phyloP scores from a whole-genome alignment of 2,797 vertebrate species.

The Tinamus major region DNA sequence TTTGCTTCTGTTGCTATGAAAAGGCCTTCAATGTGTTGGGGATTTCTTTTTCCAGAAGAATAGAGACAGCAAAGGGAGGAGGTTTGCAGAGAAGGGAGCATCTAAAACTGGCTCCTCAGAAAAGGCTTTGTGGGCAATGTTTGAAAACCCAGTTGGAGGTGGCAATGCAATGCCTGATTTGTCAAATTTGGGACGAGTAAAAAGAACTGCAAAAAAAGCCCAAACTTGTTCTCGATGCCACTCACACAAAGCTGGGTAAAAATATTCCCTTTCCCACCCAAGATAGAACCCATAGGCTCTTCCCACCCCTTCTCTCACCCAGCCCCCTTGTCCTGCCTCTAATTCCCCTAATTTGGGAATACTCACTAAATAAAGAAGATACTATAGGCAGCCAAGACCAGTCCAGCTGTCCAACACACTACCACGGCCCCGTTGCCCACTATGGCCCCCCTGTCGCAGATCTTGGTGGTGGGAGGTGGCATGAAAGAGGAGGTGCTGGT shows the following conservation, averaged over 20 bases:
- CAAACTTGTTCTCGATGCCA: background rate
- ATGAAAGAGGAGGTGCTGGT: constrained; percentile 80
- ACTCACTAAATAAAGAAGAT: constrained; percentile 83
- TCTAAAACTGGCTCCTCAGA: background rate
- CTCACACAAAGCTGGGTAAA: background rate
- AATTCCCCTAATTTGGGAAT: fast-evolving
- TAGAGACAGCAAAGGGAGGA: background rate
- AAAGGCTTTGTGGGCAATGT: background rate
- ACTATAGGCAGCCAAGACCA: constrained; percentile 70
- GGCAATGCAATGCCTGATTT: background rate
- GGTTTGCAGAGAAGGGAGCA: background rate
- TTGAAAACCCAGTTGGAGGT: background rate
- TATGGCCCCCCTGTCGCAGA: constrained; percentile 75
- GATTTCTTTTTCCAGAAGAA: background rate
- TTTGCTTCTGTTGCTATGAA: background rate
- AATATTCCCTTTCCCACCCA: background rate
- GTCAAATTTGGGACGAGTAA: background rate
- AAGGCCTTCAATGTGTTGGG: background rate
- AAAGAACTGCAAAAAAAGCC: background rate
- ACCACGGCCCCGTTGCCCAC: constrained; percentile 64
- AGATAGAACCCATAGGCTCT: fast-evolving
- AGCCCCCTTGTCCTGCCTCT: background rate
- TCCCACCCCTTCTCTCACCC: background rate
- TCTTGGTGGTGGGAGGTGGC: constrained; percentile 80
- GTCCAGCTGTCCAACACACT: constrained; percentile 68